phyloP scores from a whole-genome alignment of 2,797 vertebrate genomes.

The Enteromius fasciolatus region DNA sequence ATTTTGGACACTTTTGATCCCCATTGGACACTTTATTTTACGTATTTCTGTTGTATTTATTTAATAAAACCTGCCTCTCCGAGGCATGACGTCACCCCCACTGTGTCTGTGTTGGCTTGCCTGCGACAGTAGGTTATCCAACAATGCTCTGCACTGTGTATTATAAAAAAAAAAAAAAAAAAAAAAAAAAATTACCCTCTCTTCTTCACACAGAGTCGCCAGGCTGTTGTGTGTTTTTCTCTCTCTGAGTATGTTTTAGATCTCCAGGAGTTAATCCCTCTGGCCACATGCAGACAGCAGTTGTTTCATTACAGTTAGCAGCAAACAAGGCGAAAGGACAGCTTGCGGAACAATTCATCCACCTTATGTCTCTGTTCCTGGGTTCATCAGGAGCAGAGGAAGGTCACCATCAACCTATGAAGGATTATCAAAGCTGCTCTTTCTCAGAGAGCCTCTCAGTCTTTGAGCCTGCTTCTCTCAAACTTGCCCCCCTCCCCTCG shows the following conservation, averaged over 20 bases:
- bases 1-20: too few species aligned
- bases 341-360: constrained; percentile 71
- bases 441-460: constrained; percentile 42
- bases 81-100: too few species aligned
- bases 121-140: neutral
- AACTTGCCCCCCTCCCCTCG: constrained; percentile 64
- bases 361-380: constrained; percentile 66
- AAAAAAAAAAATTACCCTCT: constrained; percentile 16
- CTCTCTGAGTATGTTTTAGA: constrained; percentile 50
- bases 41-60: too few species aligned
- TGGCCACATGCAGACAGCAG: constrained; percentile 66
- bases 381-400: constrained; percentile 75
- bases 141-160: neutral
- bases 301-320: constrained; percentile 76
- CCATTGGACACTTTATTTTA: too few species aligned
- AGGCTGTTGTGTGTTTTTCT: neutral
- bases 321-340: constrained; percentile 71
- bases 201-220: neutral
- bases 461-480: constrained; percentile 48
- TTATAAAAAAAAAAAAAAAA: constrained; percentile 8
- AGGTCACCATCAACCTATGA: constrained; percentile 75
- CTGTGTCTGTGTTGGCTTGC: too few species aligned
- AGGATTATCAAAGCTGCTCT: constrained; percentile 75
- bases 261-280: constrained; percentile 65
- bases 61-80: too few species aligned